Conservation (phyloP, 2,888 invertebrate genomes). For the Camponotus fellah region DNA sequence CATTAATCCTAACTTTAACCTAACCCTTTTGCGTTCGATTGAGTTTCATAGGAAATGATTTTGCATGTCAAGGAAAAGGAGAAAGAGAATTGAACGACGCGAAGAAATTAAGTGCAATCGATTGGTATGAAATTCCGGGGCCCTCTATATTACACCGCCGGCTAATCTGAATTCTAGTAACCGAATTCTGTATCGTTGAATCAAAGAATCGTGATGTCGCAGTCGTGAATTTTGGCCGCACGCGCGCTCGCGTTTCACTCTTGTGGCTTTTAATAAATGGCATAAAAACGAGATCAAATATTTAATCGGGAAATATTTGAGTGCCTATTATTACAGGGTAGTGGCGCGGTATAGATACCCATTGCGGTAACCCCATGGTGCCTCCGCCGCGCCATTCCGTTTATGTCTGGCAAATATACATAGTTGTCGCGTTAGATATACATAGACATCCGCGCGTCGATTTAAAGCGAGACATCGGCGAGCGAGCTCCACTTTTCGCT, state of each 20-base stretch:
- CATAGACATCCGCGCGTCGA: constrained; percentile 75
- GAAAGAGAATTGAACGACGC: neutral
- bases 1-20: neutral
- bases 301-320: constrained; percentile 84
- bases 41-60: neutral
- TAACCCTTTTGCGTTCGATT: neutral
- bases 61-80: neutral
- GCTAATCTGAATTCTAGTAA: constrained; percentile 48
- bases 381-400: constrained; percentile 75
- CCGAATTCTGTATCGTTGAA: neutral
- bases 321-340: constrained; percentile 81
- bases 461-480: constrained; percentile 77
- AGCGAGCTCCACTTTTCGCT: constrained; percentile 62
- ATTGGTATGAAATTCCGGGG: neutral
- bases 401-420: constrained; percentile 82
- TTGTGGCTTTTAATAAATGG: constrained; percentile 83
- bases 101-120: neutral
- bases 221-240: constrained; percentile 38
- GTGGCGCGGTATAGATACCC: constrained; percentile 76
- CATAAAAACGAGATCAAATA: constrained; percentile 84
- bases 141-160: neutral
- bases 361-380: constrained; percentile 76
- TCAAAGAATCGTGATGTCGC: constrained; percentile 19
- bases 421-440: constrained; percentile 78
- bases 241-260: constrained; percentile 67